Evolutionary conservation across 2,888 invertebrate genomes (phyloP), one percentile per base, ranked within the genome.

Genomic region (Imbricaverruca yamaguchii): DNA sequence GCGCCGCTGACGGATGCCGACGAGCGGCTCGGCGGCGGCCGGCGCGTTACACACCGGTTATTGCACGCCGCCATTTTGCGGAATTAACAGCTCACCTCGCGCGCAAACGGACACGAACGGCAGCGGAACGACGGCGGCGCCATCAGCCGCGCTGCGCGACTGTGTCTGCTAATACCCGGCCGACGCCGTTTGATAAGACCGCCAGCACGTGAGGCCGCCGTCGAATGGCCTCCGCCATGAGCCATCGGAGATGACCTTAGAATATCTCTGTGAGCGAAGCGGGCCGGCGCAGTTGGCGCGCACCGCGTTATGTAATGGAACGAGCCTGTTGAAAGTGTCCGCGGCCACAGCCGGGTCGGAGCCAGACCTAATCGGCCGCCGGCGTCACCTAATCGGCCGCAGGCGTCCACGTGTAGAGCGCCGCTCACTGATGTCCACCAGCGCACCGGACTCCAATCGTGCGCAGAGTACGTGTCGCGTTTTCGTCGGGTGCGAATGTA

Each of bases 231-330:
- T 12, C 10, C 53, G 21, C 18, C 74, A 74, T 74, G 74, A 21
- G 74, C 74, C 74, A 74, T 74, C 74, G 74, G 74, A 74, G 74
- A 74, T 74, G 74, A 74, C 74, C 74, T 74, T 18, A 74, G 74
- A 74, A 74, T 74, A 74, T 74, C 74, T 74, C 10, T 11, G 74
- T 55, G 55, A 21, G 12, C 39, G 15, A 15, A 23, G 39, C 23
- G 25, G 69, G 39, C 15, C 69, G 69, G 13, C 6, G 15, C 13
- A 0, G 69, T 21, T 12, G 55, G 21, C 74, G 74, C 69, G 39
- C 53, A 21, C 9, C 74, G 53, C 74, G 74, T 74, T 74, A 74
- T 53, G 74, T 74, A 74, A 74, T 74, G 74, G 74, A 74, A 74
- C 55, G 74, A 18, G 21, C 74, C 21, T 21, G 74, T 11, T 21